Base-by-base conservation (phyloP, 2,797 vertebrate species). In the Sciurus vulgaris region DNA sequence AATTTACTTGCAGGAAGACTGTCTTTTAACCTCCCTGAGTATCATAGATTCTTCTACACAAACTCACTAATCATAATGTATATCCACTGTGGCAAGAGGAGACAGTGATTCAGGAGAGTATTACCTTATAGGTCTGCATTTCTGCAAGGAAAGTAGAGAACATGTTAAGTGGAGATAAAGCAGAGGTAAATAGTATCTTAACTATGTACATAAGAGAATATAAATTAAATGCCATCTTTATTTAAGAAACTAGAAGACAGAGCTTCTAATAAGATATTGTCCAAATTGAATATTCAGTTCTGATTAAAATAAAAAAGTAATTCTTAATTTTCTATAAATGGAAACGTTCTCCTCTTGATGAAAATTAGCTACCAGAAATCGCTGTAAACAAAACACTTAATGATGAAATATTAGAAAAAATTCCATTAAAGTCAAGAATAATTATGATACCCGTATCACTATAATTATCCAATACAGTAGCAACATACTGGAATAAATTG, bases 341-440 rank as follows among this genome's bases (percentile, higher is more conserved):
- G 49, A 92, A 96, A 88, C n/a, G n/a, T 93, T 81, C 78, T 94
- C 72, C 59, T 93, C 78, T 91, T 95, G 56, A 59, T 92, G 61
- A 94, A 97, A 86, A 97, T 92, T 82, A 92, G 67, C 91, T 79
- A 96, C 15, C 33, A 95, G 81, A 94, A 95, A 89, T 83, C 79
- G 77, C 56, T 96, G 49, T 96, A 97, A 97, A 96, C 77, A 96
- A 97, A 96, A 92, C 78, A 91, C 67, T 93, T 95, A 95, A 94
- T 96, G 69, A 96, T 95, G 73, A 94, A 94, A 93, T 83, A 83
- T 79, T 94, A 87, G 74, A 86, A 92, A 44, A 88, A 82, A 91
- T 74, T 54, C 70, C 63, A 95, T 94, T 96, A 95, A 96, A 97
- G 59, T 95, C 93, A 91, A 92, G 82, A 96, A 97, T 95, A 95